These are phyloP conservation scores for Protonibea diacanthus DNA, from an alignment of 2,797 vertebrate genomes.

Conservation along the genomic window DNA sequence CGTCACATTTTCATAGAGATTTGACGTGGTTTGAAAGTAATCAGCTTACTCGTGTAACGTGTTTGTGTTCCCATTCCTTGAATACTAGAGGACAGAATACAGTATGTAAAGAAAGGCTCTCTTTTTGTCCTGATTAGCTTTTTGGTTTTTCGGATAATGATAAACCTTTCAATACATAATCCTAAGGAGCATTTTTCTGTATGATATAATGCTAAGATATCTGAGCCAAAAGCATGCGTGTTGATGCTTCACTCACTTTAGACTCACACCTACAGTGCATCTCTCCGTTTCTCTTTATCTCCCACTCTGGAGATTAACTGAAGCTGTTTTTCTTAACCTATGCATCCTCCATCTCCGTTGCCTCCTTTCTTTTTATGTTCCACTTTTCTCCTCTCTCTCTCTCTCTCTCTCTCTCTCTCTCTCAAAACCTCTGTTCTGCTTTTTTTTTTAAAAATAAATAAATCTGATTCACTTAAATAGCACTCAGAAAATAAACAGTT, in stretches of 20 bases:
- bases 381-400: constrained; percentile 14
- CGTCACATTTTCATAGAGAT: not conserved
- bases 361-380: constrained; percentile 28
- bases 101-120: not conserved
- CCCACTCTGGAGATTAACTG: constrained; percentile 57
- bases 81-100: not conserved
- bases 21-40: not conserved
- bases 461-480: constrained; percentile 22
- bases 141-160: not conserved
- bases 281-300: constrained; percentile 37
- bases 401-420: constrained; percentile 2
- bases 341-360: constrained; percentile 33
- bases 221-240: constrained; percentile 28
- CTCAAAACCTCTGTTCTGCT: constrained; percentile 6
- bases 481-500: constrained; percentile 9
- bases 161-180: no score
- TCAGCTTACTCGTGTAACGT: not conserved
- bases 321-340: constrained; percentile 49
- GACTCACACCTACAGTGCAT: constrained; percentile 44
- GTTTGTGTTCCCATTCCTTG: not conserved
- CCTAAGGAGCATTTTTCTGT: not conserved
- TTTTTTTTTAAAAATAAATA: not conserved
- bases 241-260: constrained; percentile 20
- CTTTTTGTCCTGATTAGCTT: not conserved
- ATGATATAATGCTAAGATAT: constrained; percentile 6